phyloP scores from a whole-genome alignment of 2,797 vertebrate species.

The Crenichthys baileyi region DNA sequence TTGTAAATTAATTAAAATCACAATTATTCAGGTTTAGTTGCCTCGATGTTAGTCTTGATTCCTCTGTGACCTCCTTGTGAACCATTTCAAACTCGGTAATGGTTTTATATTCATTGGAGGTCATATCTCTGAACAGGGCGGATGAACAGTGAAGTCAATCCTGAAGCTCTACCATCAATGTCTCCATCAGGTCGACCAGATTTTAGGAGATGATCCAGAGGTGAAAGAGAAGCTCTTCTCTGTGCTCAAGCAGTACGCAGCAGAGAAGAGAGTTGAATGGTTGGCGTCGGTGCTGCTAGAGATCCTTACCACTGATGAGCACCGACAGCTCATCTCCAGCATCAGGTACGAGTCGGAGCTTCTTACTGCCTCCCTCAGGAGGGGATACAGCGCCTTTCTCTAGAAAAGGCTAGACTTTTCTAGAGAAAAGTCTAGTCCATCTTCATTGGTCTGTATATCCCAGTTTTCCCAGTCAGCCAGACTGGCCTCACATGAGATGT shows the following conservation, averaged over 20 bases:
- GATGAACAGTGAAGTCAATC: not conserved
- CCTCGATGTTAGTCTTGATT: no score
- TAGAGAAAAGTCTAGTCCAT: no score
- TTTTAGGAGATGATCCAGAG: constrained; percentile 85
- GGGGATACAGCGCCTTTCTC: no score
- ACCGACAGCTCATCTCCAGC: constrained; percentile 88
- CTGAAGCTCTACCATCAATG: not conserved
- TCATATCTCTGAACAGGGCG: not conserved
- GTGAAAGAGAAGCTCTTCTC: constrained; percentile 91
- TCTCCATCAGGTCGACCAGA: constrained; percentile 87
- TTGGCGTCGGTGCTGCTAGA: constrained; percentile 87
- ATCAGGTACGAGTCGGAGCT: constrained; percentile 86
- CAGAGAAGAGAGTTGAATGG: constrained; percentile 90
- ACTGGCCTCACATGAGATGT: no score
- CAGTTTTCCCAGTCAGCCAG: not conserved
- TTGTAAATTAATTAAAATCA: no score
- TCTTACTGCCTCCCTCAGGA: not conserved
- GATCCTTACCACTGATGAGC: constrained; percentile 86
- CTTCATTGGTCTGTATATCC: no score
- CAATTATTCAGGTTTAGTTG: no score
- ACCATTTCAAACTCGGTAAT: no score
- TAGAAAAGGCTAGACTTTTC: no score
- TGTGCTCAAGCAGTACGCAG: constrained; percentile 91
- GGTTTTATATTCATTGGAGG: no score
- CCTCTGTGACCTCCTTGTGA: no score